Percentiles rank a stretch among this genome's conserved stretches.
Conservation (phyloP, 2,888 invertebrate species). For the Drosophila meridionalis region DNA sequence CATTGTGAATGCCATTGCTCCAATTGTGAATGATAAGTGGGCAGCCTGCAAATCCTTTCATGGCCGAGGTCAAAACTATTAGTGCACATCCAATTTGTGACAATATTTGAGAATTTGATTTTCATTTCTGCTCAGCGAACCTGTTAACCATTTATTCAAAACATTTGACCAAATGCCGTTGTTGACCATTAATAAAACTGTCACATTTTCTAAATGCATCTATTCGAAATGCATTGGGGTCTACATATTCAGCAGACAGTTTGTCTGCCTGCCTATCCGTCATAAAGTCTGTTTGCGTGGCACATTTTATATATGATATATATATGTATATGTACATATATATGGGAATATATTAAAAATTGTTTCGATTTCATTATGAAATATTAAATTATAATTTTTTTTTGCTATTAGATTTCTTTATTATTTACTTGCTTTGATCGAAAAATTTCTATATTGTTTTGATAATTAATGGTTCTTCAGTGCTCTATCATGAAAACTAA, state of each 20-base stretch:
- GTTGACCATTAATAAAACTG: slow-evolving; percentile 57
- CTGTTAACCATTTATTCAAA: slow-evolving; percentile 69
- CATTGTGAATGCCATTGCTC: slow-evolving; percentile 70
- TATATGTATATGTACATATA: neutral
- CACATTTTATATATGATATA: neutral
- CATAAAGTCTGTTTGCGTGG: slow-evolving; percentile 5
- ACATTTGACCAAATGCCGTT: slow-evolving; percentile 33
- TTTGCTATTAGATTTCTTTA: neutral
- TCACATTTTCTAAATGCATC: slow-evolving; percentile 62
- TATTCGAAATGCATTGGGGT: slow-evolving; percentile 26
- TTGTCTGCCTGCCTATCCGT: slow-evolving; percentile 48
- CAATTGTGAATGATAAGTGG: slow-evolving; percentile 45
- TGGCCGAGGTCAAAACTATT: slow-evolving; percentile 80
- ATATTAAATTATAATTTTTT: neutral
- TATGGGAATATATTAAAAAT: neutral
- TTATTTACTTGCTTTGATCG: neutral
- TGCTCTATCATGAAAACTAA: too few relatives aligned
- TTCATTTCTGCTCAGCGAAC: slow-evolving; percentile 47
- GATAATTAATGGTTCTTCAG: too few relatives aligned
- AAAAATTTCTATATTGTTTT: too few relatives aligned
- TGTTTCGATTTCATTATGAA: neutral
- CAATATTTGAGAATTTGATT: slow-evolving; percentile 44
- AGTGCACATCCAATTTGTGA: slow-evolving; percentile 77
- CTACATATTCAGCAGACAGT: slow-evolving; percentile 42
- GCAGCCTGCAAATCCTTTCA: slow-evolving; percentile 72